Evolutionary conservation across 2,888 invertebrate species (phyloP).

Genomic region (Polydrusus cervinus): DNA sequence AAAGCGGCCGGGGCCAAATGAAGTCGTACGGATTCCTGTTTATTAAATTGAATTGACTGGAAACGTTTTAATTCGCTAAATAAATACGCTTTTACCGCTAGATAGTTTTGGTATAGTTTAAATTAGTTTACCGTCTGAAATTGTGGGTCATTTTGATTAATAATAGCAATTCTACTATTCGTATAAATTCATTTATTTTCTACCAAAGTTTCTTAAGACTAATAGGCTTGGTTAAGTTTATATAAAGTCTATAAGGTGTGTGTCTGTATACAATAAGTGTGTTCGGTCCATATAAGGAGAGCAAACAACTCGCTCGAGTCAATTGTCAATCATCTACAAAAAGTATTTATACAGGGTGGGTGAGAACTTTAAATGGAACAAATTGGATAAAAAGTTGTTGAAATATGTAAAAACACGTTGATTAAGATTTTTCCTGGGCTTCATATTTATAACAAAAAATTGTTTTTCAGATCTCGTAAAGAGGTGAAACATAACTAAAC

Average conservation of each 20-base stretch:
- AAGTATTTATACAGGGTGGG: too few species aligned
- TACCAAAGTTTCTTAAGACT: not conserved
- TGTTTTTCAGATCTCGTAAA: too few species aligned
- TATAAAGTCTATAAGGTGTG: not conserved
- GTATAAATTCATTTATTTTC: not conserved
- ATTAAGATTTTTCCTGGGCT: too few species aligned
- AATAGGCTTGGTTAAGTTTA: not conserved
- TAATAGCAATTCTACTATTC: conserved; percentile 4
- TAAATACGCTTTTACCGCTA: conserved; percentile 45
- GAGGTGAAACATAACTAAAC: too few species aligned
- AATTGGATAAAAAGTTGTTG: too few species aligned
- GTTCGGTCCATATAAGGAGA: too few species aligned
- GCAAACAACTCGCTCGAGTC: too few species aligned
- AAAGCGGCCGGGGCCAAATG: conserved; percentile 42
- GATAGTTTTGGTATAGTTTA: conserved; percentile 50
- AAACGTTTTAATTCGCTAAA: conserved; percentile 52
- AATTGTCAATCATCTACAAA: too few species aligned
- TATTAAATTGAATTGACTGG: conserved; percentile 52
- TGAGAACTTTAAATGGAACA: too few species aligned
- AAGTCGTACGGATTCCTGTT: conserved; percentile 51
- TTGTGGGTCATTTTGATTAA: conserved; percentile 34
- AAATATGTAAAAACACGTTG: too few species aligned
- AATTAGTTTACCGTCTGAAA: conserved; percentile 45
- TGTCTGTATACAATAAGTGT: too few species aligned
- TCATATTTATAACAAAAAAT: too few species aligned